Base-by-base conservation (phyloP, 2,888 invertebrate species). In the Aphrophora alni region DNA sequence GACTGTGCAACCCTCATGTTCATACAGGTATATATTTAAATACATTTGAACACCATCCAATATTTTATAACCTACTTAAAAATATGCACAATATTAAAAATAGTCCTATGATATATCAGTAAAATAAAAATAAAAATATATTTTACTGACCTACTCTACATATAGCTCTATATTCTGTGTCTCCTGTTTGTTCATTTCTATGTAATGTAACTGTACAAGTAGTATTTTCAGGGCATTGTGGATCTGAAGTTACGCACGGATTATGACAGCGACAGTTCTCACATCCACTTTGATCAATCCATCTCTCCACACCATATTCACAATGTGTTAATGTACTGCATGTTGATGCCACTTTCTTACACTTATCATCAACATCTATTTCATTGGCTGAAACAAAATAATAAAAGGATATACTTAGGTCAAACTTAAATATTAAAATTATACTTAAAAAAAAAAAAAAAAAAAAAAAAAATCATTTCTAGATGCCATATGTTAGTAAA, bases 241-340 rank as follows among this genome's bases (percentile, higher is more conserved):
- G 88, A 10, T 87, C 87, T 44, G 90, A 89, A 38, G 86, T 85
- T 77, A 86, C 82, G 87, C 97, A 97, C 0, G 96, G 96, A 88
- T 96, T 92, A 75, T 91, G 90, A 86, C 95, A 95, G 38, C 91
- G 89, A 88, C 97, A 97, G 51, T 91, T 90, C 83, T 92, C 91
- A 88, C 97, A 97, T 69, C 92, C 92, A 70, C 90, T 87, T 77
- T 88, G 85, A 86, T 91, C 92, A 0, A 92, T 90, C 83, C 89
- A 91, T 26, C 92, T 91, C 80, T 92, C 91, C 1, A 93, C 88
- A 8, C 95, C 96, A 86, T 93, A 94, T 4, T 93, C 91, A 88
- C 97, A 97, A 14, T 90, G 91, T 12, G 72, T 72, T 21, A 94
- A 87, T 0, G 88, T 88, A 0, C 88, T 88, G 86, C 95, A 95